Base-by-base conservation (phyloP, 1,140 invertebrate species). In the Atta cephalotes region DNA sequence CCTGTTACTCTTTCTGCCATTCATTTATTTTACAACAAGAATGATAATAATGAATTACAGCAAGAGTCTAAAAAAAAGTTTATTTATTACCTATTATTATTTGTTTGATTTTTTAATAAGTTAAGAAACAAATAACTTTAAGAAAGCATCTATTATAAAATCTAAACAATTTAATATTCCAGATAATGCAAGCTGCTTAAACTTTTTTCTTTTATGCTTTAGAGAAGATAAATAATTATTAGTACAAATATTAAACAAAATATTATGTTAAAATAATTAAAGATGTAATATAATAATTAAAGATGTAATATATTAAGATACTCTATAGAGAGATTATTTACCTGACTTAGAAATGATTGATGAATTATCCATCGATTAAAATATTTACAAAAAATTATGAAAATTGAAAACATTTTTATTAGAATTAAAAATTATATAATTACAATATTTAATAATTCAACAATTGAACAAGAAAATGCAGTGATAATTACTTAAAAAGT, bases 11-110 rank as follows among this genome's bases (percentile, higher is more conserved):
- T 60, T 45, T 5, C 21, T 70, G n/a, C 10, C 4, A 21, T 63
- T 58, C 12, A 76, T 39, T 86, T 72, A 87, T 60, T 82, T 87
- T 14, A 39, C 77, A 25, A 25, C 25, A 25, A 25, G 25, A 25
- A 25, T 25, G 25, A 25, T 25, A 25, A 25, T 25, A 39, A 49
- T 65, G 31, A 76, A 31, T 80, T 74, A 71, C 60, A 53, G 49
- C 62, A 60, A 28, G 0, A 25, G 2, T 10, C 2, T 7, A 3
- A 76, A 60, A 60, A n/a, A 35, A 25, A 28, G 3, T 60, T 3
- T 39, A 60, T 39, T 3, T 21, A 76, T 25, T 39, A 60, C 35
- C 18, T 35, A 7, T 39, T 72, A 71, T 51, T 66, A 70, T 70
- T 68, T 49, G 12, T 7, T 39, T 60, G 31, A 76, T 39, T 60